Percentiles rank a stretch among this genome's conserved stretches.
phyloP scores from a whole-genome alignment of 2,797 vertebrate genomes.

The Cossypha niveicapilla region DNA sequence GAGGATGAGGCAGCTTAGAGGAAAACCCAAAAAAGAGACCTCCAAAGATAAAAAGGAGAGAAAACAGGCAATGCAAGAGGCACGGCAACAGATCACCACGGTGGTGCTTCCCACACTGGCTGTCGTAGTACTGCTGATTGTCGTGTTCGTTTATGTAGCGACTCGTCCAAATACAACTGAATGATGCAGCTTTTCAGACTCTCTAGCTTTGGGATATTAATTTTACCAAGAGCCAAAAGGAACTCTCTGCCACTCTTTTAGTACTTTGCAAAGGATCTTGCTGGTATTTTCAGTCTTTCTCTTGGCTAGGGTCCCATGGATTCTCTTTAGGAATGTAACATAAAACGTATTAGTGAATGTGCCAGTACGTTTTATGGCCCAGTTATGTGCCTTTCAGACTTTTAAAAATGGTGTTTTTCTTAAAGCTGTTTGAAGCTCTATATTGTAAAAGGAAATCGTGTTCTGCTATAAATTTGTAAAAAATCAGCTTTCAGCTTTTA shows the following conservation, averaged over 20 bases:
- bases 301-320: conserved; percentile 51
- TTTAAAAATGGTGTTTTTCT: conserved; percentile 60
- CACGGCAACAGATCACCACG: conserved; percentile 90
- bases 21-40: conserved; percentile 95
- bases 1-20: conserved; percentile 95
- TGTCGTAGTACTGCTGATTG: conserved; percentile 87
- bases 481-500: conserved; percentile 56
- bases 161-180: conserved; percentile 86
- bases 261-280: conserved; percentile 21
- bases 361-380: conserved; percentile 69
- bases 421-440: conserved; percentile 20
- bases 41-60: conserved; percentile 96
- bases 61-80: conserved; percentile 96
- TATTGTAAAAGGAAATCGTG: conserved; percentile 32
- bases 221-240: conserved; percentile 14
- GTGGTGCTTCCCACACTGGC: conserved; percentile 91
- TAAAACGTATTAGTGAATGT: conserved; percentile 65
- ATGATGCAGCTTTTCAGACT: conserved; percentile 67
- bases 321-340: conserved; percentile 69
- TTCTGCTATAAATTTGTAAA: conserved; percentile 57
- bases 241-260: background rate
- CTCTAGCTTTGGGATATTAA: conserved; percentile 5
- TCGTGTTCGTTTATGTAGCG: conserved; percentile 93
- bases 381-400: conserved; percentile 81
- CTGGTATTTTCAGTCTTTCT: conserved; percentile 64